These are phyloP conservation scores for Typhlomys cinereus DNA, from an alignment of 2,113 vertebrate species.

Conservation along the genomic window DNA sequence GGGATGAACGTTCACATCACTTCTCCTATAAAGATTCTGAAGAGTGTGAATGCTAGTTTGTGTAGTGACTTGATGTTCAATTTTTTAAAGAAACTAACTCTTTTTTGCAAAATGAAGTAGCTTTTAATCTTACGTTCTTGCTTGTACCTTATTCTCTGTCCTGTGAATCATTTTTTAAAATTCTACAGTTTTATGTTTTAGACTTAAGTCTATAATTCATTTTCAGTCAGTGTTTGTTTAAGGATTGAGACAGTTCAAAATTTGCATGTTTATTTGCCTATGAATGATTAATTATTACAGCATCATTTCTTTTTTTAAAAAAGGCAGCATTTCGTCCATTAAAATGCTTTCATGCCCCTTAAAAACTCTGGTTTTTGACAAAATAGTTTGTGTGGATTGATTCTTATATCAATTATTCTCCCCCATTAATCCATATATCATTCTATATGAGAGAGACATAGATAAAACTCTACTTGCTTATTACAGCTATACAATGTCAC, in stretches of 20 bases:
- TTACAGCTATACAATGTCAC: background rate
- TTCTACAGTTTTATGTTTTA: too few species aligned
- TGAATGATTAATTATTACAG: background rate
- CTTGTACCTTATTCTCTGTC: too few species aligned
- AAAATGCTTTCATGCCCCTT: background rate
- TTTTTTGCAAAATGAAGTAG: background rate
- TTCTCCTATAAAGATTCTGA: background rate
- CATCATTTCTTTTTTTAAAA: background rate
- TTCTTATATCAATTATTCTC: background rate
- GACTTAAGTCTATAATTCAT: too few species aligned
- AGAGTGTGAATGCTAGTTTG: background rate
- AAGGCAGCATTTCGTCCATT: background rate
- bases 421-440: background rate
- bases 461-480: background rate
- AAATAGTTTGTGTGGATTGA: background rate
- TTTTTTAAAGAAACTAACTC: background rate
- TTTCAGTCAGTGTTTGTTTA: background rate
- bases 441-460: too few species aligned
- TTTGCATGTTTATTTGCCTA: background rate
- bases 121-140: background rate
- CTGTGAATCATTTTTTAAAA: too few species aligned
- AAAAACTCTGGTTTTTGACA: background rate
- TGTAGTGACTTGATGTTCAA: background rate
- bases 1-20: background rate
- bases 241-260: background rate